phyloP scores from a whole-genome alignment of 1,140 invertebrate genomes.

The Piezodorus guildinii region DNA sequence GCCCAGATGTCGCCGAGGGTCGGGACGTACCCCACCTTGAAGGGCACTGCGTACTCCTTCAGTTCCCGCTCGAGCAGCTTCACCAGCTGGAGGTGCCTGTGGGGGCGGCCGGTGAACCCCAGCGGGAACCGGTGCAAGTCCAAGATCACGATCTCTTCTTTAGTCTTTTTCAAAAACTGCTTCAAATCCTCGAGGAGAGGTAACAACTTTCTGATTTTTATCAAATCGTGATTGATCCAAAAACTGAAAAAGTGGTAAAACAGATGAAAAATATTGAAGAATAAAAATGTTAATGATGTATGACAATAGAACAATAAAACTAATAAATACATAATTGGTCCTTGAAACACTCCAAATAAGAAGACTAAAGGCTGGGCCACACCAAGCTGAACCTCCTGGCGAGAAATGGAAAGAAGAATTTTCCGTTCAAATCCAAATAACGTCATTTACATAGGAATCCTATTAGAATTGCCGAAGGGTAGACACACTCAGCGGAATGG shows the following conservation, averaged over 20 bases:
- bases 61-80: slow-evolving; percentile 49
- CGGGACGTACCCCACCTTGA: slow-evolving; percentile 35
- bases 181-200: slow-evolving; percentile 48
- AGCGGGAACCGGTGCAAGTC: slow-evolving; percentile 57
- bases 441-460: too few relatives aligned
- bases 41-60: slow-evolving; percentile 41
- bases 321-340: too few relatives aligned
- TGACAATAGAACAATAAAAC: too few relatives aligned
- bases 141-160: slow-evolving; percentile 52
- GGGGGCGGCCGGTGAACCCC: slow-evolving; percentile 44
- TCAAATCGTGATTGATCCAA: slow-evolving; percentile 58
- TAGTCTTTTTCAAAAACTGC: slow-evolving; percentile 47
- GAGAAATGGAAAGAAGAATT: too few relatives aligned
- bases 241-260: slow-evolving; percentile 37
- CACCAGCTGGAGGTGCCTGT: slow-evolving; percentile 42
- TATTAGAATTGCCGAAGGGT: too few relatives aligned
- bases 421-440: too few relatives aligned
- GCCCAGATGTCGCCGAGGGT: slow-evolving; percentile 51
- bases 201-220: slow-evolving; percentile 48
- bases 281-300: too few relatives aligned
- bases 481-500: too few relatives aligned
- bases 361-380: too few relatives aligned
- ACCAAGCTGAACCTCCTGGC: too few relatives aligned
- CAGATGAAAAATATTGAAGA: too few relatives aligned
- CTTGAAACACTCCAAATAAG: too few relatives aligned